A percentile compares a stretch with the other conserved stretches of the same genome.
Conservation (phyloP, 2,797 vertebrate genomes). For the Siniperca undulata region DNA sequence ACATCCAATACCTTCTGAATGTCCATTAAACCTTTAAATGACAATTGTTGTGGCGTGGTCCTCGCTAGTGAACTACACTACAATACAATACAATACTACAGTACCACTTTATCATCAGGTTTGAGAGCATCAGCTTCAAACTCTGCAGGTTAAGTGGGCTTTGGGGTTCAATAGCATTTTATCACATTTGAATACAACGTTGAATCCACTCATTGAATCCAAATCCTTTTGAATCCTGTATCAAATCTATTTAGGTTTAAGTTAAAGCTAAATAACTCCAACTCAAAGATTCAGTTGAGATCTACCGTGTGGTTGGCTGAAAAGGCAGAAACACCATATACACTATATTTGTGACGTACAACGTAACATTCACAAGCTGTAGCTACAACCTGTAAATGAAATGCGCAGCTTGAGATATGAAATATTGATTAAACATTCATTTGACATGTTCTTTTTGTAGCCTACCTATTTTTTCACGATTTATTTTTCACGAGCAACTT, state of each 20-base stretch:
- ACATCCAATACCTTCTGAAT: too few species aligned
- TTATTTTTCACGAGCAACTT: too few species aligned
- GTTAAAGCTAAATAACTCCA: not conserved
- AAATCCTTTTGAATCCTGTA: not conserved
- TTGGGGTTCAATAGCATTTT: not conserved
- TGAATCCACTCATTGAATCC: not conserved
- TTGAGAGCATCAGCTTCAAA: not conserved
- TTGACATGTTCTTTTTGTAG: not conserved
- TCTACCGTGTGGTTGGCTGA: not conserved
- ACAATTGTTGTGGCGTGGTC: too few species aligned
- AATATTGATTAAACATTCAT: not conserved
- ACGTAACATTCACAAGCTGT: not conserved
- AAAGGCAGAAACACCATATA: not conserved
- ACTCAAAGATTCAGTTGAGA: not conserved
- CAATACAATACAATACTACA: not conserved
- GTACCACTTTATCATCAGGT: not conserved
- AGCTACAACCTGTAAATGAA: not conserved
- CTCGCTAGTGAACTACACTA: too few species aligned
- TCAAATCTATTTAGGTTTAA: not conserved
- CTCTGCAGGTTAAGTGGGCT: not conserved
- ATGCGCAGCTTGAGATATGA: not conserved
- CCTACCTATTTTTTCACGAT: not conserved
- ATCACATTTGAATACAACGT: not conserved
- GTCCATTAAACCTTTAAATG: too few species aligned
- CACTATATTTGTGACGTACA: not conserved